Base-by-base conservation (phyloP, 2,888 invertebrate genomes). In the Eurytoma californica region DNA sequence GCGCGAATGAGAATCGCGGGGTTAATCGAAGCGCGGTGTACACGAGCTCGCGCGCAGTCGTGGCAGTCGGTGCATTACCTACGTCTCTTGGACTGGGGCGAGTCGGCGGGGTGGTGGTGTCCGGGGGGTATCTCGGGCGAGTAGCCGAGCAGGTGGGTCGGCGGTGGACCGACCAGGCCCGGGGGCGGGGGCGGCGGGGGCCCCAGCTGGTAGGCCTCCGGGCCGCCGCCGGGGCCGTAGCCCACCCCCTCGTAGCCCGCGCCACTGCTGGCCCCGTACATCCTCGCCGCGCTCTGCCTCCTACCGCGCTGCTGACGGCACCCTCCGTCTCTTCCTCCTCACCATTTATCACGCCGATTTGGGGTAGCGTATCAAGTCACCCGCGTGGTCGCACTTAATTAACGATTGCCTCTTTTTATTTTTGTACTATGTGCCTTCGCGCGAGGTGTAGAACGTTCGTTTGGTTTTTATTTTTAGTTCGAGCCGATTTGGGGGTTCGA, bases 191-290 rank as follows among this genome's bases (percentile, higher is more conserved):
- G 72, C 66, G 65, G 51, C 66, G 66, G n/a, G 3, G 47, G 28
- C n/a, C 18, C 66, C 49, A 53, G 65, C 58, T 57, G 70, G 24
- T 74, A 53, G 12, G 66, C 30, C 14, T 55, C 58, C 16, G 70
- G 58, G 18, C 66, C 28, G 63, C 13, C 72, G 18, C 53, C 39
- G 39, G 39, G 39, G 39, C 5, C 7, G 61, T 16, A 24, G 24
- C 24, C 18, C 16, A 58, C 14, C 1, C 88, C 85, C 82, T 88
- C 89, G 80, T 89, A 89, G 65, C 88, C 88, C 65, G 88, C 83
- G 81, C 86, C 88, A 84, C 88, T 82, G 81, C 88, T 87, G 81
- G 87, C 88, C 82, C 89, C 88, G 87, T 89, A 89, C 88, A 79
- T 84, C 87, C 67, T 84, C 86, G 20, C 39, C 39, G 39, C 39